Conservation (phyloP, 2,797 vertebrate species). For the Myiotriccus ornatus region DNA sequence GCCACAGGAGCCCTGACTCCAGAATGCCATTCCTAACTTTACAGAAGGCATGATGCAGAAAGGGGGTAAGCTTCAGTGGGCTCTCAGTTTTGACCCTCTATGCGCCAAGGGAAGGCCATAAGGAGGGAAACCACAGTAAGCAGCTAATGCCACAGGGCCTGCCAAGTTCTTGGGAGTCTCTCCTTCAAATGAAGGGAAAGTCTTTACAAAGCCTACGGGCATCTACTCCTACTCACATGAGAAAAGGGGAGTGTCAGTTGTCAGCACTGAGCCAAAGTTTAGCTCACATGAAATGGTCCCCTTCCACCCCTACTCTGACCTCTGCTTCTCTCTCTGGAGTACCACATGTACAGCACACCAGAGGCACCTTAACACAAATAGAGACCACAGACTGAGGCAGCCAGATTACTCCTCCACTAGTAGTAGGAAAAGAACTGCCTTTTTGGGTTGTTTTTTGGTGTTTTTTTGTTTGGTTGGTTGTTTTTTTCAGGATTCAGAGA, state of each 20-base stretch:
- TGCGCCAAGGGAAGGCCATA: neutral
- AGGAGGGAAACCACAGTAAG: neutral
- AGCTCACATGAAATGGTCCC: accelerated
- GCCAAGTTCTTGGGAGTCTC: neutral
- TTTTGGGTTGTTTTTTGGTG: neutral
- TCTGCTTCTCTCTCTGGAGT: neutral
- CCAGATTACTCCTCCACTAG: neutral
- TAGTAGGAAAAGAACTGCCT: neutral
- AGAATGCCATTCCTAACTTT: neutral
- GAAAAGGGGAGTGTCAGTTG: neutral
- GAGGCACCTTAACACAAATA: neutral
- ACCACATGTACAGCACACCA: neutral
- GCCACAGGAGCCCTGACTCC: neutral
- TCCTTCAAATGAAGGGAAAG: neutral
- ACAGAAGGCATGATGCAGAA: neutral
- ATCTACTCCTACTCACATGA: neutral
- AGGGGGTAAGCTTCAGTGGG: neutral
- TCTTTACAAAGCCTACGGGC: neutral
- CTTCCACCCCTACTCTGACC: neutral
- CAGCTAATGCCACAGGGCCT: neutral
- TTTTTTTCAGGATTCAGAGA: neutral
- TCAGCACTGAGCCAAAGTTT: neutral
- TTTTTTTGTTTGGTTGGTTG: too few relatives aligned
- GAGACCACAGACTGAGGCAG: accelerated
- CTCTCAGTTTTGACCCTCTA: neutral